phyloP scores from a whole-genome alignment of 2,797 vertebrate species.

The Smutsia gigantea region DNA sequence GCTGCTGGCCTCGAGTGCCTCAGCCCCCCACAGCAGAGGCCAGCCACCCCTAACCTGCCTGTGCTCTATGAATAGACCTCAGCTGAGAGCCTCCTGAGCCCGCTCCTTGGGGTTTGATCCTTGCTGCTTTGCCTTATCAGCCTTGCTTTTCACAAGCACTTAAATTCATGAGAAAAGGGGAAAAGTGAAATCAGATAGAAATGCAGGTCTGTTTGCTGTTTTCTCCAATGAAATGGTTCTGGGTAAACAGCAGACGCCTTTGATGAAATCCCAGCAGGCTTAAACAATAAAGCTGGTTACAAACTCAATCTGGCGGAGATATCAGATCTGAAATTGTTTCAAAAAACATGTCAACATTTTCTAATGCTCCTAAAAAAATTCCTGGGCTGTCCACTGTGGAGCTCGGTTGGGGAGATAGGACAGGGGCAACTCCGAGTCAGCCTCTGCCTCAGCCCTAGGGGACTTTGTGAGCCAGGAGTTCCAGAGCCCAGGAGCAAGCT shows the following conservation, averaged over 20 bases:
- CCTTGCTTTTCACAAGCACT: slow-evolving; percentile 87
- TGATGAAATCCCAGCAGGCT: slow-evolving; percentile 91
- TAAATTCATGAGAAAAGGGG: slow-evolving; percentile 87
- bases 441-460: neutral
- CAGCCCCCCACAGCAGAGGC: accelerated
- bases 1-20: neutral
- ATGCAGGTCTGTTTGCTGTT: slow-evolving; percentile 89
- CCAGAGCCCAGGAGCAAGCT: neutral
- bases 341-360: slow-evolving; percentile 90
- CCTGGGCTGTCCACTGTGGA: slow-evolving; percentile 77
- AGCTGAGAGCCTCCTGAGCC: slow-evolving; percentile 66
- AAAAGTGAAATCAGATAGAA: slow-evolving; percentile 90
- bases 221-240: slow-evolving; percentile 89
- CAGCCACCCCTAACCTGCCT: slow-evolving; percentile 65
- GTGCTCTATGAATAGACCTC: slow-evolving; percentile 72
- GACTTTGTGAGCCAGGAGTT: neutral
- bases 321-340: slow-evolving; percentile 91
- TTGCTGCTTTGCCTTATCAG: slow-evolving; percentile 84
- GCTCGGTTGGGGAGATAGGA: neutral
- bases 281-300: slow-evolving; percentile 91
- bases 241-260: slow-evolving; percentile 90
- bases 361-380: slow-evolving; percentile 85
- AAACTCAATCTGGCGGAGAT: slow-evolving; percentile 90
- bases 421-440: neutral
- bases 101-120: slow-evolving; percentile 74